Base-by-base conservation (phyloP, 2,797 vertebrate species). In the Tachyglossus aculeatus region DNA sequence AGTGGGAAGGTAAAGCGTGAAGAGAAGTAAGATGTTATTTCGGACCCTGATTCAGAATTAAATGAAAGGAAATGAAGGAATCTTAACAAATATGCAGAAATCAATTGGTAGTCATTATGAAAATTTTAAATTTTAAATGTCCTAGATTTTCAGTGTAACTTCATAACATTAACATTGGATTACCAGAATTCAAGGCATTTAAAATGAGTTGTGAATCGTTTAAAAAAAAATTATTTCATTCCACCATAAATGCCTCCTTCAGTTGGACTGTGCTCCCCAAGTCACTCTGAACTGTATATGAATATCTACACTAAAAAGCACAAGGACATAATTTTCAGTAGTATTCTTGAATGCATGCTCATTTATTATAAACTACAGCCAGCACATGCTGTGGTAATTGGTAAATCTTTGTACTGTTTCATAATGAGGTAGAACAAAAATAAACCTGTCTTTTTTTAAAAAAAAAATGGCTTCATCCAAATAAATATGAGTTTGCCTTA, bases 401-500 rank as follows among this genome's bases (percentile, higher is more conserved):
- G 11, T 54, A 81, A 50, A 67, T 63, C 53, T 72, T 34, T 75
- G 41, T 61, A 54, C 1, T 47, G 3, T 4, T 3, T 63, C 15
- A 67, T 63, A n/a, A 59, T 24, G 70, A 55, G 74, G 7, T 5
- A 71, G 45, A 74, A 21, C 16, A 76, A 83, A 74, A 69, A 65
- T 13, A 67, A 73, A 65, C 2, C n/a, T 54, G 3, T 52, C 27
- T 82, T 77, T 79, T 73, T 14, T n/a, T 34, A 12, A 9, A 27
- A 48, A 79, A 84, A 62, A 27, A 44, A 41, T 25, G 1, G 0
- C 7, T 80, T 44, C 18, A 25, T 63, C n/a, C 66, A 78, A 72
- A 65, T 34, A 2, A 29, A 34, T 43, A 51, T 53, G 9, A 58
- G 9, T 29, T 77, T 76, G 6, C 12, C 36, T 12, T 81, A 61